Percentiles rank a stretch among this genome's conserved stretches.
Conservation (phyloP, 1,140 invertebrate genomes). For the Zeugodacus cucurbitae region DNA sequence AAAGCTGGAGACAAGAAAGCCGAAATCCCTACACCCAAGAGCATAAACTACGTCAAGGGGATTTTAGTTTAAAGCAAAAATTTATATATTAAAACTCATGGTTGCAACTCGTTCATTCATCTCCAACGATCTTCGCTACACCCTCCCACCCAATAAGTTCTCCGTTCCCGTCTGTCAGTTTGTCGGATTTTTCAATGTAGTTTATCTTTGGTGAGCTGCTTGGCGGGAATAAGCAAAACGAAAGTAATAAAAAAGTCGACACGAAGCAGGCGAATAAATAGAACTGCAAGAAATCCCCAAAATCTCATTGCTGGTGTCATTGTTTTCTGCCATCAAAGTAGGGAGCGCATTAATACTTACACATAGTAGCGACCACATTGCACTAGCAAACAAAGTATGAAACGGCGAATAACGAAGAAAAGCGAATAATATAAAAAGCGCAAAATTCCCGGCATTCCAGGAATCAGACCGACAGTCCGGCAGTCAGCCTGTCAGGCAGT, state of each 20-base stretch:
- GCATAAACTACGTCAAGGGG: conserved; percentile 21
- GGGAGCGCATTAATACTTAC: neutral
- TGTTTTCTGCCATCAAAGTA: conserved; percentile 39
- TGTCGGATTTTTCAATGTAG: neutral
- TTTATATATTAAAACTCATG: neutral
- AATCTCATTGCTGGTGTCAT: conserved; percentile 19
- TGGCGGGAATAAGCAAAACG: neutral
- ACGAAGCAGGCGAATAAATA: neutral
- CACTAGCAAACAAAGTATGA: neutral
- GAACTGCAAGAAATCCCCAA: neutral
- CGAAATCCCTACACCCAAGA: conserved; percentile 9
- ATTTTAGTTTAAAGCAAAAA: conserved; percentile 27
- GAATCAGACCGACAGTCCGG: neutral
- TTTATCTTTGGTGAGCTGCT: neutral
- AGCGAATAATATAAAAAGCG: neutral
- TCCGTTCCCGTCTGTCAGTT: neutral
- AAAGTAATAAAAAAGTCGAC: neutral
- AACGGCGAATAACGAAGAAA: neutral
- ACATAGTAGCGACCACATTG: neutral
- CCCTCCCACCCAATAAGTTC: neutral
- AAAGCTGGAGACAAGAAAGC: neutral
- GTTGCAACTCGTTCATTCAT: neutral
- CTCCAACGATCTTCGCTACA: neutral
- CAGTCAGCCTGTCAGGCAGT: neutral
- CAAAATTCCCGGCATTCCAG: neutral